Evolutionary conservation across 2,797 vertebrate genomes (phyloP), one percentile per base, ranked within the genome.

Genomic region (Selene dorsalis): DNA sequence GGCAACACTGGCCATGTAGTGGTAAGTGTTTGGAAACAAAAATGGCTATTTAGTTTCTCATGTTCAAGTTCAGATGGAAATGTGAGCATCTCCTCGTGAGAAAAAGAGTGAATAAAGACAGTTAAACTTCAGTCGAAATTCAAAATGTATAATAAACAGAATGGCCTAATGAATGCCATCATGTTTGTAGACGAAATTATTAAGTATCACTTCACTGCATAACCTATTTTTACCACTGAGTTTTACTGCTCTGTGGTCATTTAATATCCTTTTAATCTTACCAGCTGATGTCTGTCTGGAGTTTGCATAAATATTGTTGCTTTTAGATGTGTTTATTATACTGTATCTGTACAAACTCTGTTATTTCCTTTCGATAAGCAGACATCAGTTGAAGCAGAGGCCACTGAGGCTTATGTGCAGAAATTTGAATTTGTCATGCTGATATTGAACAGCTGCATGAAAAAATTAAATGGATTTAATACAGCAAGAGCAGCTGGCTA

Each of bases 321-420:
- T 41, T 68, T 55, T 30, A 64, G 38, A 56, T 38, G 63, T 6
- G 62, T 53, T 73, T 38, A 57, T 57, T 71, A 64, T 6, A 52
- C 39, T 65, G 38, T 57, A 69, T 83, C 62, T 66, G 32, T 26
- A n/a, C 48, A 64, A 75, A 62, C 55, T 52, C 30, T 66, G 18
- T 53, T 70, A 45, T 75, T 80, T 72, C 39, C 17, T 52, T 76
- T 69, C 67, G 62, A 83, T 80, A 39, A 79, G n/a, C 16, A 35
- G 24, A 83, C 61, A 87, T 74, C 30, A 65, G 56, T 38, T n/a
- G 1, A 38, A 64, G 63, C 50, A 45, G 66, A 59, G 30, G 72
- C 65, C 12, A 30, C 2, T 62, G 1, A 32, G 45, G 61, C 57
- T 38, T 52, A 55, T 13, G 43, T 38, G 38, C 39, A 67, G 66